Base-by-base conservation (phyloP, 2,888 invertebrate species). In the Polydrusus cervinus region DNA sequence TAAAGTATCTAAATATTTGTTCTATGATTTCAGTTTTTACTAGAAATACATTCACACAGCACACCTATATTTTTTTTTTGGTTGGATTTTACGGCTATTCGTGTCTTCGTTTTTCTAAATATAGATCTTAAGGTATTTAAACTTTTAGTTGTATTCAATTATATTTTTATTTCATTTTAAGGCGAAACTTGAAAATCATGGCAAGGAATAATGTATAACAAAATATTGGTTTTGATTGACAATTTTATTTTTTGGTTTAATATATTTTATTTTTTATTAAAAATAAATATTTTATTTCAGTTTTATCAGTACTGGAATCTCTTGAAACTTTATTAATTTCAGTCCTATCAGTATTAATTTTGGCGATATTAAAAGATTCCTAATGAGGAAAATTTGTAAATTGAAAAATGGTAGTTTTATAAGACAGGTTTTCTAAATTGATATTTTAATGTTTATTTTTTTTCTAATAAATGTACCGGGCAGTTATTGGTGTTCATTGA, bases 21-120 rank as follows among this genome's bases (percentile, higher is more conserved):
- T 84, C 83, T 85, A 82, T 81, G 78, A 81, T 80, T 79, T 84
- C 81, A 79, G 82, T 80, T 82, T 81, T 83, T 86, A 84, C 84
- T 85, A 84, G 84, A 86, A 86, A 86, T 86, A 86, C 86, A 86
- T 86, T 83, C 85, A 84, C 84, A 84, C 84, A 81, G 81, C 85
- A 85, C 84, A 84, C 86, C 78, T 82, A 84, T 80, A 83, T 82
- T 71, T 81, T 83, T 38, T 75, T 74, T 74, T 74, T 73, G 66
- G 66, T 81, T 80, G 82, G 65, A 80, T 81, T 80, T 81, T 80
- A 78, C 61, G 77, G 78, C 82, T 85, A 84, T 85, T 83, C 85
- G 77, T 75, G 84, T 85, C 85, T 84, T 83, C 85, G 85, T 85
- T 80, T 80, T 80, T 80, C 79, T 77, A 62, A 61, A 51, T 38